Base-by-base conservation (phyloP, 1,140 invertebrate species). In the Dinoponera quadriceps region DNA sequence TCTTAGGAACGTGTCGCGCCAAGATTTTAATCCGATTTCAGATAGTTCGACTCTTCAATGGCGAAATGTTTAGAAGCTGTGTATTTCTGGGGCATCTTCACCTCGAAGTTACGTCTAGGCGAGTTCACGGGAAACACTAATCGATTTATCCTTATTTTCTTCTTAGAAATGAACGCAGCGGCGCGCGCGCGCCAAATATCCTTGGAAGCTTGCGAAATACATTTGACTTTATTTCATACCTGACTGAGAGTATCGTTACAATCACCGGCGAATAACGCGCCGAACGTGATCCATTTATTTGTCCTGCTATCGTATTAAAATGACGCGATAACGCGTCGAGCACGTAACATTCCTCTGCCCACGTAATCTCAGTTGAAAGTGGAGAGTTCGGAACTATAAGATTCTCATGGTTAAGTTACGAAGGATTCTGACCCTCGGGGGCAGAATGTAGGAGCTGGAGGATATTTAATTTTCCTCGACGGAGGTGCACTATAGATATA, bases 381-480 rank as follows among this genome's bases (percentile, higher is more conserved):
- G 25, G 25, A 33, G 49, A 72, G 33, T 82, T 87, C 65, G 74
- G 68, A 87, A 80, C 60, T 87, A 63, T 84, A 80, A 87, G 74
- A 84, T 65, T 66, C 38, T 48, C 69, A 18, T 49, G 54, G 77
- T 29, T 74, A 81, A 86, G 55, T 85, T 84, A 68, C 72, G 59
- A 85, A 82, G 68, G 75, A 20, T 54, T 66, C 25, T 49, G 71
- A 75, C 20, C 69, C 33, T 55, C 18, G 27, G 44, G 25, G 55
- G 27, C 18, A 44, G 18, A 77, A 27, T 49, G 62, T 51, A 84
- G 66, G 25, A 62, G 27, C 71, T 16, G 25, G 11, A 62, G 71
- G 77, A 85, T 88, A 88, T 87, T 88, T 88, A 87, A 88, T 88
- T 88, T 88, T 85, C 68, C 68, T 22, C 55, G 22, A 11, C 13